Conservation (phyloP, 2,888 invertebrate genomes). For the Calliscelio sp. region DNA sequence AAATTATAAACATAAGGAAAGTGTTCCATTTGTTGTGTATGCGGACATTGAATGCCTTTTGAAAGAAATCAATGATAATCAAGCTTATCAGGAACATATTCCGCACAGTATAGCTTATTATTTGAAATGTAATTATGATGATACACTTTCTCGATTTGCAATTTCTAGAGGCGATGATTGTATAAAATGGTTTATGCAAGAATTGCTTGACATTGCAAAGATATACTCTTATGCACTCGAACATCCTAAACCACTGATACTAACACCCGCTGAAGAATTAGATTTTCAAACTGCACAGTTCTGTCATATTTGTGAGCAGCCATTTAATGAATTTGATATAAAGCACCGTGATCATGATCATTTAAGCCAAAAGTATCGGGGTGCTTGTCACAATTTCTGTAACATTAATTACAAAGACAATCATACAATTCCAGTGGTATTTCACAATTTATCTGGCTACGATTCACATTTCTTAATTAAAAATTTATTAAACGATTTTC, state of each 20-base stretch:
- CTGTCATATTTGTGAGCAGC: constrained; percentile 17
- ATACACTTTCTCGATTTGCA: not conserved
- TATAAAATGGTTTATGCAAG: constrained; percentile 40
- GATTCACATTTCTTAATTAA: constrained; percentile 37
- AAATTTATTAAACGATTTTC: not conserved
- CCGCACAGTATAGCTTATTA: constrained; percentile 13
- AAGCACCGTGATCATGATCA: not conserved
- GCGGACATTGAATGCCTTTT: constrained; percentile 61
- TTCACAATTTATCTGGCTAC: constrained; percentile 35
- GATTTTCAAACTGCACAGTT: not conserved
- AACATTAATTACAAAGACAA: constrained; percentile 27
- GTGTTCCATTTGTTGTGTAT: constrained; percentile 53
- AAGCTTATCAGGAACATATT: constrained; percentile 10
- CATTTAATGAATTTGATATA: not conserved
- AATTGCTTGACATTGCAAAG: too few relatives aligned
- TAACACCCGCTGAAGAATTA: not conserved
- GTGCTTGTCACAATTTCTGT: not conserved
- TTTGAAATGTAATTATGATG: constrained; percentile 6
- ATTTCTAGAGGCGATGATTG: not conserved
- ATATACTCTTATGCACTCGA: not conserved
- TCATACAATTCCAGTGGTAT: constrained; percentile 29
- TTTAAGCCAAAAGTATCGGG: not conserved
- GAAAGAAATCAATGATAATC: not conserved
- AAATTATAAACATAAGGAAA: constrained; percentile 52
- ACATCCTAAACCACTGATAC: not conserved